Base-by-base conservation (phyloP, 2,113 vertebrate genomes). In the Mobula birostris region DNA sequence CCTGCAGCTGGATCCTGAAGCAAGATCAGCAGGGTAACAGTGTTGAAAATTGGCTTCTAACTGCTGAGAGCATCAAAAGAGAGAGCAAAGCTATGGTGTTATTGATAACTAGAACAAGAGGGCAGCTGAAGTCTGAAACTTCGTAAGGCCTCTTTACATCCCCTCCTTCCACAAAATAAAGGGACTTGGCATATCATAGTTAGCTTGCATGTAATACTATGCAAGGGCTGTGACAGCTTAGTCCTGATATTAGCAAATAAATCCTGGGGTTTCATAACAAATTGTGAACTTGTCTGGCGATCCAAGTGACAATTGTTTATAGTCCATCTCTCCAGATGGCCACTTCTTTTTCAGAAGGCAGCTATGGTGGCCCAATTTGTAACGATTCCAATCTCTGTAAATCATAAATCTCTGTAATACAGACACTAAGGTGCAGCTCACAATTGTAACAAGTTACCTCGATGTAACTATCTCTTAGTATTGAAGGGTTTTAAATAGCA, bases 141-240 rank as follows among this genome's bases (percentile, higher is more conserved):
- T 70, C 74, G 68, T 56, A 40, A 74, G 68, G 7, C 74, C 91
- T 48, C 91, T 74, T 32, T 93, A 29, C 91, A 76, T 76, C 24
- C 68, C 74, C 91, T 93, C 74, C 66, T 93, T 93, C 72, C 91
- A 93, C 91, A 56, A 93, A 48, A 76, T 36, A 93, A 32, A 72
- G 11, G 24, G 32, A 93, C 68, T 36, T 74, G 36, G 74, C 91
- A 48, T 21, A 74, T 74, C 21, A 93, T 56, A 1, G 29, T 68
- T 83, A 83, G 21, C 19, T 32, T 29, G 68, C 24, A 17, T 76
- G 68, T 93, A 27, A 32, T 68, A 66, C 85, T 61, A 29, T 29
- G 24, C n/a, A 66, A 32, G 66, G 63, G n/a, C 24, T 68, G n/a
- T 24, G 70, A 27, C 68, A 93, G 90, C 32, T 48, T 93, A 40